Evolutionary conservation across 2,113 vertebrate species (phyloP).

Genomic region (Antigone vipio): DNA sequence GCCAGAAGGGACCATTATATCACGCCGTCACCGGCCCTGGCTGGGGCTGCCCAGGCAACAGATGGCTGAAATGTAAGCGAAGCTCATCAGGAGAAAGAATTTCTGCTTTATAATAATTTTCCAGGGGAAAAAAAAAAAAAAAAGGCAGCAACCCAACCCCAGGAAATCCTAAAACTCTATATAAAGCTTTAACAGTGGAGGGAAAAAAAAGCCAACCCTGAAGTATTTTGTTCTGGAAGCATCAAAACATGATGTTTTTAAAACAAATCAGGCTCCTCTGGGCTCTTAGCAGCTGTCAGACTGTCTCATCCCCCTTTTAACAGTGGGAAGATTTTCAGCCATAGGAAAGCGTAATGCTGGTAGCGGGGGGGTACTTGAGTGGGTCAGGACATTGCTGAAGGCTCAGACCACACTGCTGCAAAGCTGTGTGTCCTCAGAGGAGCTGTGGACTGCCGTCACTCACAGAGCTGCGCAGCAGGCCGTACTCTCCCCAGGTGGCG

Average conservation of each 20-base stretch:
- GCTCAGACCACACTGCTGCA: not conserved
- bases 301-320: not conserved
- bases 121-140: not conserved
- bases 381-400: not conserved
- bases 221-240: slow-evolving; percentile 3
- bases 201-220: not conserved
- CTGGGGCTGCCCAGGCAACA: slow-evolving; percentile 41
- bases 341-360: not conserved
- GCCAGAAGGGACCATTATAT: slow-evolving; percentile 55
- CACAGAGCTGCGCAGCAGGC: accelerated
- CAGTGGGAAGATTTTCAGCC: not conserved
- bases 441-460: accelerated
- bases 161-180: not conserved
- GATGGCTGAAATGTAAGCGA: slow-evolving; percentile 31
- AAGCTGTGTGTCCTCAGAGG: not conserved
- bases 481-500: accelerated
- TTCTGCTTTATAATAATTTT: not conserved
- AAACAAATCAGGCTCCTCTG: not conserved
- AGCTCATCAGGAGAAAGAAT: slow-evolving; percentile 16
- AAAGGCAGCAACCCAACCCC: not conserved
- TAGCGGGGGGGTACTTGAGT: not conserved
- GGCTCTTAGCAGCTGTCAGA: not conserved
- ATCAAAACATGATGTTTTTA: not conserved
- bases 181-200: not conserved
- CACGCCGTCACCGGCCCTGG: not conserved